These are phyloP conservation scores for Erithacus rubecula DNA, from an alignment of 2,797 vertebrate genomes.

Conservation along the genomic window DNA sequence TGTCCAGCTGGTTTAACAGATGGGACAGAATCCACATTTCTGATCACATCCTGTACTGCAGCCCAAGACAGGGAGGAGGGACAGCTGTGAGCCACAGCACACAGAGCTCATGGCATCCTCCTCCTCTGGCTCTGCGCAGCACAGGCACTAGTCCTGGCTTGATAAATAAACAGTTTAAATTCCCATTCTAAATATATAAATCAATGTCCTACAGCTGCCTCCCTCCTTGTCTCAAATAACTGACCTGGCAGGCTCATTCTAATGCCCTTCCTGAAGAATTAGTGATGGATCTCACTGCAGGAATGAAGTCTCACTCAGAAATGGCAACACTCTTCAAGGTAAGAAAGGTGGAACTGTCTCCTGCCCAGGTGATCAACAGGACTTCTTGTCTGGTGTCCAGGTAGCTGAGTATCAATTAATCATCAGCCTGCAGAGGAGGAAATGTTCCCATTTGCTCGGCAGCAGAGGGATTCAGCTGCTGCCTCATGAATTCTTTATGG, in stretches of 20 bases:
- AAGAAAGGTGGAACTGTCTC: not conserved
- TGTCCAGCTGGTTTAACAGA: no score
- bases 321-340: not conserved
- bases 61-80: no score
- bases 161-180: accelerated
- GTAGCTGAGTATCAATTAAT: conserved; percentile 2
- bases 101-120: accelerated
- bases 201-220: not conserved
- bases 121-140: accelerated
- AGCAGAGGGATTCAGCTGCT: not conserved
- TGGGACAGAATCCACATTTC: no score
- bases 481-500: conserved; percentile 43
- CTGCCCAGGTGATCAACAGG: not conserved
- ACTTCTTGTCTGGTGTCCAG: not conserved
- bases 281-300: not conserved
- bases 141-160: accelerated
- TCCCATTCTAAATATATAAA: not conserved
- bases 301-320: not conserved
- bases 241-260: not conserved
- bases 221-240: not conserved
- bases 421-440: not conserved
- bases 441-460: conserved; percentile 4
- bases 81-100: accelerated
- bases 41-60: no score
- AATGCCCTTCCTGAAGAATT: not conserved